phyloP scores from a whole-genome alignment of 2,888 invertebrate genomes.

The Zaprionus bogoriensis region DNA sequence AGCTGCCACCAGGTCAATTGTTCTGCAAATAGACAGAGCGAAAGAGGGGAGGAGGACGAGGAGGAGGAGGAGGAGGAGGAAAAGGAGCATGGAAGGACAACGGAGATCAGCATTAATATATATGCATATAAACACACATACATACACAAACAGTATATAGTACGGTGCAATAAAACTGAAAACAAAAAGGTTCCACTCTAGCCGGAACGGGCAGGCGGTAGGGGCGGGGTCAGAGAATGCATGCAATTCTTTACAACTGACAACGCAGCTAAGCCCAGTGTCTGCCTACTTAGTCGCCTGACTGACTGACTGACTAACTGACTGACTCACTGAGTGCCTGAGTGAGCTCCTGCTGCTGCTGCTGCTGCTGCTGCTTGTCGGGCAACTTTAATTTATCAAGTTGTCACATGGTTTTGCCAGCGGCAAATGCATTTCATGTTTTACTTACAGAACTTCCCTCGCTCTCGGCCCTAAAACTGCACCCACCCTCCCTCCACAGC shows the following conservation, averaged over 20 bases:
- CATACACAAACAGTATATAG: conserved; percentile 2
- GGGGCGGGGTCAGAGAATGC: conserved; percentile 4
- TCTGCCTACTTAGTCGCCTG: conserved; percentile 46
- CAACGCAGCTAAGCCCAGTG: conserved; percentile 42
- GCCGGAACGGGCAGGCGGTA: neutral
- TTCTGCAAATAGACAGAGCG: conserved; percentile 83
- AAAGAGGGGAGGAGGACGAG: conserved; percentile 1
- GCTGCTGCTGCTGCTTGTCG: conserved; percentile 29
- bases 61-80: conserved; percentile 4
- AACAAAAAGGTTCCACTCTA: conserved; percentile 29
- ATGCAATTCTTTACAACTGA: conserved; percentile 50
- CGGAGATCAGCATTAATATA: conserved; percentile 24
- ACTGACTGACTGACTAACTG: conserved; percentile 26
- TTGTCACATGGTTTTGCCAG: conserved; percentile 61
- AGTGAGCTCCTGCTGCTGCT: conserved; percentile 19
- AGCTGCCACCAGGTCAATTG: conserved; percentile 91
- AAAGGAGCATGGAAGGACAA: too few relatives aligned
- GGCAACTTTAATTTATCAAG: conserved; percentile 69
- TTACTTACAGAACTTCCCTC: conserved; percentile 34
- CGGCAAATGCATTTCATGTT: conserved; percentile 43
- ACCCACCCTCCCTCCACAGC: neutral
- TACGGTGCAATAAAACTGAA: conserved; percentile 14
- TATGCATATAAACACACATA: too few relatives aligned
- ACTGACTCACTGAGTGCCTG: conserved; percentile 16
- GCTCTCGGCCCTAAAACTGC: neutral